Percentiles rank a stretch among this genome's conserved stretches.
Conservation (phyloP, 2,888 invertebrate genomes). For the Pheosia gnoma region DNA sequence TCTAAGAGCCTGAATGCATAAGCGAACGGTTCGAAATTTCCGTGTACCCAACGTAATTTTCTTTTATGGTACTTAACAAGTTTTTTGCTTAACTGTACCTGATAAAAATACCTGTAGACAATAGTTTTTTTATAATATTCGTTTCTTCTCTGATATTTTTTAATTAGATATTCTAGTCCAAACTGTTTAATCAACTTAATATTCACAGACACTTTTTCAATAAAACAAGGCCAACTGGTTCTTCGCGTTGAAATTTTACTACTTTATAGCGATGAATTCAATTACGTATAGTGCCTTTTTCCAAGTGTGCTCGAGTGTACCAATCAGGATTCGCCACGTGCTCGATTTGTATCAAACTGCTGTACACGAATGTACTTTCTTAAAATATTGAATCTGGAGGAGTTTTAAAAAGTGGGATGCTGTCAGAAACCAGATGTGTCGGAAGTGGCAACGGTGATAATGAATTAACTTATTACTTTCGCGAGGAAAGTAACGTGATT, state of each 20-base stretch:
- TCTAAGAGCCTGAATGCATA: slow-evolving; percentile 63
- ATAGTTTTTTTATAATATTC: neutral
- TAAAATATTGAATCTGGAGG: neutral
- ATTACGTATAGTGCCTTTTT: slow-evolving; percentile 4
- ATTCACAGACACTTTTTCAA: neutral
- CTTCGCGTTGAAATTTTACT: slow-evolving; percentile 3
- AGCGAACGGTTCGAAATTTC: slow-evolving; percentile 52
- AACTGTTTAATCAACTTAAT: neutral
- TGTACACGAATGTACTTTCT: neutral
- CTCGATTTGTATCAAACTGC: neutral
- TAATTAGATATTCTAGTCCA: neutral
- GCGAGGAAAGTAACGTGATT: no score
- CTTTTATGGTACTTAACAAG: slow-evolving; percentile 33
- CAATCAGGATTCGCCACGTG: slow-evolving; percentile 5
- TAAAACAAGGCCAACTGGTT: neutral
- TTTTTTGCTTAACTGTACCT: slow-evolving; percentile 29
- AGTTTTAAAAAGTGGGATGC: neutral
- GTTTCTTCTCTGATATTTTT: neutral
- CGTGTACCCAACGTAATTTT: slow-evolving; percentile 49
- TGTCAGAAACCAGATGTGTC: neutral
- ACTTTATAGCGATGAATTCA: slow-evolving; percentile 1
- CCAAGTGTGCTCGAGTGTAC: slow-evolving; percentile 4
- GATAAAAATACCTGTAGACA: slow-evolving; percentile 7
- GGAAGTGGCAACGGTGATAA: no score
- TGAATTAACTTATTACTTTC: no score